These are phyloP conservation scores for Helleia helle DNA, from an alignment of 2,888 invertebrate species.

Conservation along the genomic window DNA sequence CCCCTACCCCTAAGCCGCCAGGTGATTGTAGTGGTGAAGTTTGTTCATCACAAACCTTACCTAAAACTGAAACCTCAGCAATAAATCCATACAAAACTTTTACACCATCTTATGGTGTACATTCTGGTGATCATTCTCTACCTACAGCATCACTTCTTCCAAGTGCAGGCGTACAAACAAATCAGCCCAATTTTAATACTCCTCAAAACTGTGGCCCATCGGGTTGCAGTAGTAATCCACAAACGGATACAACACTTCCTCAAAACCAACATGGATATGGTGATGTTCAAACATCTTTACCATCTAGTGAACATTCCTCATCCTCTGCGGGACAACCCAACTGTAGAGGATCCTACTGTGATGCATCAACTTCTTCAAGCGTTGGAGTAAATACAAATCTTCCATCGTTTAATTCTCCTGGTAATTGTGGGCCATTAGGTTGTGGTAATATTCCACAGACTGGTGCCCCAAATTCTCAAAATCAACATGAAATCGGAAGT, in stretches of 20 bases:
- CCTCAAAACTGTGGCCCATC: neutral
- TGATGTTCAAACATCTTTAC: too few species aligned
- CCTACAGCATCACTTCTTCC: neutral
- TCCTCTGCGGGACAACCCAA: neutral
- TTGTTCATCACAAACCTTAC: conserved; percentile 13
- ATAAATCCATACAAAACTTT: too few species aligned
- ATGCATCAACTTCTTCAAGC: conserved; percentile 7
- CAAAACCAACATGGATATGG: neutral
- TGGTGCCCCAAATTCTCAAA: neutral
- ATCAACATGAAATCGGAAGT: neutral
- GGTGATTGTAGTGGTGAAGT: conserved; percentile 17
- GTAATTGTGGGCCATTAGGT: conserved; percentile 2
- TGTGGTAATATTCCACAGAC: neutral
- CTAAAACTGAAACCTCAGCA: neutral
- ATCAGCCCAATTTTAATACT: neutral
- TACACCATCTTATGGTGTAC: neutral
- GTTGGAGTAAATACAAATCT: neutral
- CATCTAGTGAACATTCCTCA: too few species aligned
- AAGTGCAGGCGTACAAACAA: neutral
- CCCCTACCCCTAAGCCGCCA: neutral
- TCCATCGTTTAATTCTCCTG: neutral
- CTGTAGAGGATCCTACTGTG: conserved; percentile 12
- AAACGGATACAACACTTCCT: neutral
- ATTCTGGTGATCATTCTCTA: neutral
- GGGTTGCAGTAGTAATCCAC: neutral